A percentile compares a stretch with the other conserved stretches of the same genome.
Evolutionary conservation across 2,113 vertebrate genomes (phyloP).

Genomic region (Gasterosteus aculeatus): DNA sequence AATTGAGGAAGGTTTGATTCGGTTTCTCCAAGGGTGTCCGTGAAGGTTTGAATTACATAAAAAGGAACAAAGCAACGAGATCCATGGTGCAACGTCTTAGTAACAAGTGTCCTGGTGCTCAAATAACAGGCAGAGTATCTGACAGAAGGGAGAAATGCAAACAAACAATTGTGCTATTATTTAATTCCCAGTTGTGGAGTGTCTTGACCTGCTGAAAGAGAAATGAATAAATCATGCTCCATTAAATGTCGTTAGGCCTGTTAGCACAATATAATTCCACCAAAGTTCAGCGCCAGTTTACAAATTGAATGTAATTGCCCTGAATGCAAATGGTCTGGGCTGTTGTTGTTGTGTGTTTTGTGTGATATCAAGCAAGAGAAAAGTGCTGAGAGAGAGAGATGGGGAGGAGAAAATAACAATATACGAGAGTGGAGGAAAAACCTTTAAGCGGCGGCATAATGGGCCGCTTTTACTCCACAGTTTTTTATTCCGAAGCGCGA

Average conservation of each 20-base stretch:
- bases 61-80: constrained; percentile 3
- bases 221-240: constrained; percentile 77
- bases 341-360: constrained; percentile 58
- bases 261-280: constrained; percentile 77
- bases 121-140: constrained; percentile 3
- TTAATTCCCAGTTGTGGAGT: constrained; percentile 60
- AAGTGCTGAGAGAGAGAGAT: constrained; percentile 5
- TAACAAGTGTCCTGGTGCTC: constrained; percentile 6
- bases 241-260: constrained; percentile 78
- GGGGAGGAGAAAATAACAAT: constrained; percentile 33
- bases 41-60: background rate
- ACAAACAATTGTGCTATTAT: constrained; percentile 68
- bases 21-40: background rate
- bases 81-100: background rate
- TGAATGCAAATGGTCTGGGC: constrained; percentile 71
- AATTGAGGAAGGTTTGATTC: background rate
- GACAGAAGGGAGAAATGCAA: constrained; percentile 37
- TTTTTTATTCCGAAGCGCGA: constrained; percentile 63
- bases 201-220: constrained; percentile 74
- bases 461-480: constrained; percentile 37
- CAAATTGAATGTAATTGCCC: constrained; percentile 80
- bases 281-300: constrained; percentile 75
- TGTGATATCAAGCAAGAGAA: constrained; percentile 53
- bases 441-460: constrained; percentile 52
- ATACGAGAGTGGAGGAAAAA: constrained; percentile 36